Conservation (phyloP, 2,888 invertebrate genomes). For the Theretra japonica region DNA sequence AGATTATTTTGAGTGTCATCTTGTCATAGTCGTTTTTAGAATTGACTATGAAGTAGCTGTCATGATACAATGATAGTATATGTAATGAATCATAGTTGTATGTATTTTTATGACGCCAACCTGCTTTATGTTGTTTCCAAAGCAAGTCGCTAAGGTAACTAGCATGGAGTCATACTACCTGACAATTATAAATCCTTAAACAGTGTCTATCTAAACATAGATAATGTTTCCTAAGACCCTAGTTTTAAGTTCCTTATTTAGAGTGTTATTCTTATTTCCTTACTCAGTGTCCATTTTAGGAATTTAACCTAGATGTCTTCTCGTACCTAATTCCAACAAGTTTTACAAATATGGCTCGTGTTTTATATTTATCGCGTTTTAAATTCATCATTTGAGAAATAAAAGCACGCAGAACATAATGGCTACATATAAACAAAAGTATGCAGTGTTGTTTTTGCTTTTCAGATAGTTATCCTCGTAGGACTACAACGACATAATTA, state of each 20-base stretch:
- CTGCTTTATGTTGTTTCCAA: neutral
- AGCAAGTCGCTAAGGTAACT: neutral
- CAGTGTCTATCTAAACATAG: slow-evolving; percentile 2
- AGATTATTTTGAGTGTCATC: too few relatives aligned
- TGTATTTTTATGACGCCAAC: neutral
- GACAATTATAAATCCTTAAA: slow-evolving; percentile 19
- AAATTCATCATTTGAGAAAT: neutral
- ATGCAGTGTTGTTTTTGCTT: slow-evolving; percentile 32
- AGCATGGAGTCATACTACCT: neutral
- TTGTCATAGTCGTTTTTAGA: too few relatives aligned
- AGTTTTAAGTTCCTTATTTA: slow-evolving; percentile 13
- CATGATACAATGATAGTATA: too few relatives aligned
- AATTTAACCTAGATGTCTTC: slow-evolving; percentile 20
- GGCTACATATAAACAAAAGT: slow-evolving; percentile 4
- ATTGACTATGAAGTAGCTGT: too few relatives aligned
- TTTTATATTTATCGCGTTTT: slow-evolving; percentile 5
- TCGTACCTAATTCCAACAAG: slow-evolving; percentile 17
- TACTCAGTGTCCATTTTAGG: slow-evolving; percentile 22
- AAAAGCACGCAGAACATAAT: neutral
- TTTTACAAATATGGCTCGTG: slow-evolving; percentile 1
- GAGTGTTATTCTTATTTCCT: slow-evolving; percentile 14
- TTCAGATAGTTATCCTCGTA: slow-evolving; percentile 44
- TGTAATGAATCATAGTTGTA: neutral
- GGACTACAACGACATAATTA: slow-evolving; percentile 49
- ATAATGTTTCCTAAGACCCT: slow-evolving; percentile 1